A percentile compares a stretch with the other conserved stretches of the same genome.
Evolutionary conservation across 2,113 vertebrate genomes (phyloP).

Genomic region (Oreochromis tanganicae): DNA sequence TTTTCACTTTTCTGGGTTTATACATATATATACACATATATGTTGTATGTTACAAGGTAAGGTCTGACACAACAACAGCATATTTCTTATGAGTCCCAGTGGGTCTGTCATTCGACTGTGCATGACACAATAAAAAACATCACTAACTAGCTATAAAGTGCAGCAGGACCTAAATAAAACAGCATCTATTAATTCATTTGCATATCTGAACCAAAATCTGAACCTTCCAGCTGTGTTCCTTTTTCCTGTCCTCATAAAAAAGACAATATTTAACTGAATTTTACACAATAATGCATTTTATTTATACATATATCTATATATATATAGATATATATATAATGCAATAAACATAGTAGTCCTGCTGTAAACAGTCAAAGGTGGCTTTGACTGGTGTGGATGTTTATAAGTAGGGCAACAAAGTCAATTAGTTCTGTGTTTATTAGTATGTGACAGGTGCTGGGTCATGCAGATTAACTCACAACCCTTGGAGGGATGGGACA

Average conservation of each 20-base stretch:
- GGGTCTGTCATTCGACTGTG: neutral
- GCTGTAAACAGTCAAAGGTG: constrained; percentile 52
- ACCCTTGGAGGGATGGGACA: constrained; percentile 76
- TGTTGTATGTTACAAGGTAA: neutral
- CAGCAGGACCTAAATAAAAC: neutral
- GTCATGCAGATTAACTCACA: constrained; percentile 79
- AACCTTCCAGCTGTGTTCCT: neutral
- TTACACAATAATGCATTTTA: neutral
- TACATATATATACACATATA: too few relatives aligned
- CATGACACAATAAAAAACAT: neutral
- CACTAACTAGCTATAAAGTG: neutral
- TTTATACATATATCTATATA: neutral
- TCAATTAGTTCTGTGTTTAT: constrained; percentile 80
- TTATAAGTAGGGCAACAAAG: constrained; percentile 66
- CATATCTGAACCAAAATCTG: neutral
- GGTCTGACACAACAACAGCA: neutral
- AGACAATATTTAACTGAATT: neutral
- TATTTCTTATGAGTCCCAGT: neutral
- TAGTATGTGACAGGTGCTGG: constrained; percentile 78
- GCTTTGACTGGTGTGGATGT: constrained; percentile 45
- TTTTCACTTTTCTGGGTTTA: too few relatives aligned
- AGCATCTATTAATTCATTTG: neutral
- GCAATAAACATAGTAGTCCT: constrained; percentile 36
- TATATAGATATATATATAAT: neutral
- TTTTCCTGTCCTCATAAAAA: neutral